phyloP scores from a whole-genome alignment of 1,140 invertebrate genomes.

The Drosophila tsacasi region DNA sequence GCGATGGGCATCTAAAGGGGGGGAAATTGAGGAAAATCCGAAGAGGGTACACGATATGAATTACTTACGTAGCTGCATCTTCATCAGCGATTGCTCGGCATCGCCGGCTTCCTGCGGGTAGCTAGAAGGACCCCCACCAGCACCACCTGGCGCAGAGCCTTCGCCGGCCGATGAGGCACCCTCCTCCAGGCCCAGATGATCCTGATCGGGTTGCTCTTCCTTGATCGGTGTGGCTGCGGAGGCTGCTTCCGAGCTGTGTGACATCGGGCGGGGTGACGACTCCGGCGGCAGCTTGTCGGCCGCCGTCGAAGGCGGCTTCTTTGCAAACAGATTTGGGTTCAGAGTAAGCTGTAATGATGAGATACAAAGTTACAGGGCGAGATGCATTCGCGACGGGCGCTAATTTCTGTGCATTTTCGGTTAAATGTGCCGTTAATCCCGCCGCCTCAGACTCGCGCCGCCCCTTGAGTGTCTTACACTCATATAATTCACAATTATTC shows the following conservation, averaged over 20 bases:
- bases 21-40: too few relatives aligned
- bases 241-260: conserved; percentile 11
- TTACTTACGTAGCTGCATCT: conserved; percentile 82
- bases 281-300: conserved; percentile 38
- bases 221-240: conserved; percentile 46
- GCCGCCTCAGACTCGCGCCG: conserved; percentile 34
- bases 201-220: conserved; percentile 65
- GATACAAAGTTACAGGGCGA: conserved; percentile 23
- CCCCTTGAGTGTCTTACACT: not conserved
- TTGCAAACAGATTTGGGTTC: conserved; percentile 79
- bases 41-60: too few relatives aligned
- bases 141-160: not conserved
- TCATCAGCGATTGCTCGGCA: conserved; percentile 80
- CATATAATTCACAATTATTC: conserved; percentile 67
- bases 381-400: conserved; percentile 47
- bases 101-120: conserved; percentile 62
- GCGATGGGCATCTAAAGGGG: conserved; percentile 71
- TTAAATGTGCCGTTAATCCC: conserved; percentile 72
- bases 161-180: conserved; percentile 28
- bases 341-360: conserved; percentile 67
- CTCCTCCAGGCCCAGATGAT: conserved; percentile 46
- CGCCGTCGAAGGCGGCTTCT: conserved; percentile 53
- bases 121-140: not conserved
- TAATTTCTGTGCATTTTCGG: conserved; percentile 75
- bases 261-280: conserved; percentile 8